Evolutionary conservation across 2,888 invertebrate species (phyloP).

Genomic region (Andrena fulva): DNA sequence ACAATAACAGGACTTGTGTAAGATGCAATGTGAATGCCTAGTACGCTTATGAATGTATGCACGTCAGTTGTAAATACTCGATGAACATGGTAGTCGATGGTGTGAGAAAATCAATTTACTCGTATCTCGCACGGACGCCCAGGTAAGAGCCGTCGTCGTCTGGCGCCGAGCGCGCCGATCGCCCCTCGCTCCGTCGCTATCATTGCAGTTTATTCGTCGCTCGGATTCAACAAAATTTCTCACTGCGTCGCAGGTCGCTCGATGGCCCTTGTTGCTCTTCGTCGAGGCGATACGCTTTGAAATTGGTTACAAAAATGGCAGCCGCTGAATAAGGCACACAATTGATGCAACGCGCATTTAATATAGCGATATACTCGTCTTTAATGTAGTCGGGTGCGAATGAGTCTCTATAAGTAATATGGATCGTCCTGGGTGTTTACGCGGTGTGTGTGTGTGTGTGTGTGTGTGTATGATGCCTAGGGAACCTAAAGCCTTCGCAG

Average conservation of each 20-base stretch:
- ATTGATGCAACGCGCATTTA: slow-evolving; percentile 84
- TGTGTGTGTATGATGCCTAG: slow-evolving; percentile 56
- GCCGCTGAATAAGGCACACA: slow-evolving; percentile 85
- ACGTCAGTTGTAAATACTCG: slow-evolving; percentile 60
- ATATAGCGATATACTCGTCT: slow-evolving; percentile 71
- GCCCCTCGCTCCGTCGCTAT: slow-evolving; percentile 42
- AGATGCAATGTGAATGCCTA: slow-evolving; percentile 71
- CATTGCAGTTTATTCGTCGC: slow-evolving; percentile 2
- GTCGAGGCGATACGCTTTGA: slow-evolving; percentile 74
- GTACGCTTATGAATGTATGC: slow-evolving; percentile 67
- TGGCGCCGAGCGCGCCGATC: slow-evolving; percentile 1
- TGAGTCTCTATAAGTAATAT: slow-evolving; percentile 60
- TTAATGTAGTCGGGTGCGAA: slow-evolving; percentile 67
- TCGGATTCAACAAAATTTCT: slow-evolving; percentile 57
- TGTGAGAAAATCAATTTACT: slow-evolving; percentile 71
- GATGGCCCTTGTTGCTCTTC: slow-evolving; percentile 47
- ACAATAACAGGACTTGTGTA: slow-evolving; percentile 81
- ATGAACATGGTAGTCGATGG: slow-evolving; percentile 56
- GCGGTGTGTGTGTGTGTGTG: slow-evolving; percentile 22
- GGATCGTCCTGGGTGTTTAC: slow-evolving; percentile 62
- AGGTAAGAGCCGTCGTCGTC: slow-evolving; percentile 62
- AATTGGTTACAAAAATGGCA: slow-evolving; percentile 83
- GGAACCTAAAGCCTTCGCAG: slow-evolving; percentile 70
- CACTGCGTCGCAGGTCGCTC: slow-evolving; percentile 49
- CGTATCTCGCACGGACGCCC: slow-evolving; percentile 63